A percentile compares a stretch with the other conserved stretches of the same genome.
Evolutionary conservation across 2,888 invertebrate genomes (phyloP).

Genomic region (Mesoligia furuncula): DNA sequence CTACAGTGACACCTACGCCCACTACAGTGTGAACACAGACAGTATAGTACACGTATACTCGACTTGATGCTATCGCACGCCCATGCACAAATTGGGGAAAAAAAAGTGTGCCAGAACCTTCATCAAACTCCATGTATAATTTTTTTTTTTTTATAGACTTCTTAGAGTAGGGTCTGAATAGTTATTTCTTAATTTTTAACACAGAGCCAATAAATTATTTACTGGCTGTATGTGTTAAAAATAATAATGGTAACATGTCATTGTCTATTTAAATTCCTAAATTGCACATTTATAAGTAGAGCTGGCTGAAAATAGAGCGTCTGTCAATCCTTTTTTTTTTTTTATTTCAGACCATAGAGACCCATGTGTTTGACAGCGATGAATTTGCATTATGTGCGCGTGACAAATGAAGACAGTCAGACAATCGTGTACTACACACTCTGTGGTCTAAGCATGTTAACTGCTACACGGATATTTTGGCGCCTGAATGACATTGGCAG

Average conservation of each 20-base stretch:
- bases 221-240: not conserved
- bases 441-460: slow-evolving; percentile 37
- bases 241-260: not conserved
- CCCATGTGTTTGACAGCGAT: not conserved
- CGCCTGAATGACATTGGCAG: not conserved
- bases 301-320: not conserved
- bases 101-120: not conserved
- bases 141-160: not conserved
- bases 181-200: no score
- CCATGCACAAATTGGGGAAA: not conserved
- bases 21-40: slow-evolving; percentile 29
- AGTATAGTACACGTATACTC: slow-evolving; percentile 29
- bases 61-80: not conserved
- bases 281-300: not conserved
- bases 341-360: not conserved
- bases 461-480: not conserved
- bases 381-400: not conserved
- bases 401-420: slow-evolving; percentile 2
- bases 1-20: slow-evolving; percentile 53
- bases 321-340: not conserved
- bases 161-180: not conserved
- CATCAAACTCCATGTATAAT: not conserved
- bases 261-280: not conserved
- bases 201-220: no score
- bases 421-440: slow-evolving; percentile 21